phyloP scores from a whole-genome alignment of 2,797 vertebrate species.

The Anisognathus igniventris region DNA sequence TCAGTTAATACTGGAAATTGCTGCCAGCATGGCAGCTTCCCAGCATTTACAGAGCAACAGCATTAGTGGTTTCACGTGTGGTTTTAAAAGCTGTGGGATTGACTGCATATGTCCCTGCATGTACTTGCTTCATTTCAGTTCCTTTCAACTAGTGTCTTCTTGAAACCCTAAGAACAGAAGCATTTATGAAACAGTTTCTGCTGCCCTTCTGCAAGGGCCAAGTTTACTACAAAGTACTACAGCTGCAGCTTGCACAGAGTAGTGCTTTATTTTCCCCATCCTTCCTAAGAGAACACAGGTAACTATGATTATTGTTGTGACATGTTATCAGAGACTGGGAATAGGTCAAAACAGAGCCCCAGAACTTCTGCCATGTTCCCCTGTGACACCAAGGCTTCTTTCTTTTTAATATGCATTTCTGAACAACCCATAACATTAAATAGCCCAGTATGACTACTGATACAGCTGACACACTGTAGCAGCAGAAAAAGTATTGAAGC shows the following conservation, averaged over 20 bases:
- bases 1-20: background rate
- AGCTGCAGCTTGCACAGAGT: background rate
- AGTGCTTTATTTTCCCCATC: background rate
- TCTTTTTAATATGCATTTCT: background rate
- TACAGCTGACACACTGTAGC: background rate
- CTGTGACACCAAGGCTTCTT: background rate
- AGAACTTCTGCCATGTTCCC: background rate
- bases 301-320: background rate
- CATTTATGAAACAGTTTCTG: background rate
- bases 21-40: background rate
- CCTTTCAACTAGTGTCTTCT: background rate
- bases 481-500: background rate
- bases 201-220: background rate
- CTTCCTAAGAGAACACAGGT: background rate
- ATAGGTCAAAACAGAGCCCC: background rate
- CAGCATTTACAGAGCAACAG: background rate
- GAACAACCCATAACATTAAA: background rate
- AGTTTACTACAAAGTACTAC: too few relatives aligned
- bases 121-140: background rate
- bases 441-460: background rate
- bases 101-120: background rate
- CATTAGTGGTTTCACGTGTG: background rate
- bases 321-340: background rate
- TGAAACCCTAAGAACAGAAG: background rate
- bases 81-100: background rate